These are phyloP conservation scores for Pherbina coryleti DNA, from an alignment of 2,888 invertebrate genomes.

Conservation along the genomic window DNA sequence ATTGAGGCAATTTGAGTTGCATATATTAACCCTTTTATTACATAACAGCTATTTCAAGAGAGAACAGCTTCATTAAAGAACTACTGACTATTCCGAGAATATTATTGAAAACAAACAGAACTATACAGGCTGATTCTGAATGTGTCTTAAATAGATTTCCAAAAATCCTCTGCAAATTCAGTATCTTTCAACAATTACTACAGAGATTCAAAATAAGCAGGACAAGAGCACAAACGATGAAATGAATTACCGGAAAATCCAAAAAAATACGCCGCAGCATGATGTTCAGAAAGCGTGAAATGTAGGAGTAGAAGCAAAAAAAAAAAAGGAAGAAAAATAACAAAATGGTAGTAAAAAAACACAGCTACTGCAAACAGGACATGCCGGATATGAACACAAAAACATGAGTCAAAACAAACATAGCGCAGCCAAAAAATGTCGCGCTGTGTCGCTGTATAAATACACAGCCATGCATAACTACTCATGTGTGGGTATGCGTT, in stretches of 20 bases:
- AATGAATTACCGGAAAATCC: constrained; percentile 31
- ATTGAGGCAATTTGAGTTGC: too few species aligned
- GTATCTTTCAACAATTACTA: too few species aligned
- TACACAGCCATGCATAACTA: neutral
- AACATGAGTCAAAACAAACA: constrained; percentile 3
- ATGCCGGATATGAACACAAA: neutral
- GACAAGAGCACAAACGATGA: constrained; percentile 20
- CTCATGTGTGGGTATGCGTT: neutral
- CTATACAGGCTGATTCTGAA: too few species aligned
- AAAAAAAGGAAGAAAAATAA: neutral
- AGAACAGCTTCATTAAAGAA: too few species aligned
- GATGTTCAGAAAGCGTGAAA: constrained; percentile 20
- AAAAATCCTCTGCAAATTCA: too few species aligned
- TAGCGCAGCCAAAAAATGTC: constrained; percentile 19
- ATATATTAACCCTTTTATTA: too few species aligned
- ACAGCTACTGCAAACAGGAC: neutral
- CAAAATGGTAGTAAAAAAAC: neutral
- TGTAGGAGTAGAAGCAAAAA: constrained; percentile 18
- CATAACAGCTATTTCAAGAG: too few species aligned
- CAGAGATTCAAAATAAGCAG: neutral
- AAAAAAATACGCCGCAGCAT: neutral
- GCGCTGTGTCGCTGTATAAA: neutral
- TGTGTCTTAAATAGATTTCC: too few species aligned
- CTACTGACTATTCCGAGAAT: too few species aligned
- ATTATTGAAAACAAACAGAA: too few species aligned